Conservation (phyloP, 2,113 vertebrate genomes). For the Microcebus murinus region DNA sequence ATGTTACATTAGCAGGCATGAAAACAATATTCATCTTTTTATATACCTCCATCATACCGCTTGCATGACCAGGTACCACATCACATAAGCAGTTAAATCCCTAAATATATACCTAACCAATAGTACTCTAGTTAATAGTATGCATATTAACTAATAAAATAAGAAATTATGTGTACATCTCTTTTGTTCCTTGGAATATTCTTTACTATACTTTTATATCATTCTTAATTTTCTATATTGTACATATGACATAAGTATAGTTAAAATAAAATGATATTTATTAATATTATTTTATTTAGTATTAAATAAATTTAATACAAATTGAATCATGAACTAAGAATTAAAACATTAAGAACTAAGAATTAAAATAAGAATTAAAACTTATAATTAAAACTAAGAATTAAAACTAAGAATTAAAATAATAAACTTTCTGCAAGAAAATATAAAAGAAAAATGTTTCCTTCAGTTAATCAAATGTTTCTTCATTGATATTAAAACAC, state of each 20-base stretch:
- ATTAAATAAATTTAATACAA: neutral
- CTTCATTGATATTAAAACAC: neutral
- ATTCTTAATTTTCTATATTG: neutral
- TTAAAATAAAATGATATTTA: neutral
- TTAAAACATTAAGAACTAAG: neutral
- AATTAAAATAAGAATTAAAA: neutral
- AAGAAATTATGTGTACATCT: neutral
- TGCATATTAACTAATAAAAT: neutral
- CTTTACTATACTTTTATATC: neutral
- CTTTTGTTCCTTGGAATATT: neutral
- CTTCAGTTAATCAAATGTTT: neutral
- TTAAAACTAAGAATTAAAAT: neutral
- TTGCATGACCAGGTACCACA: too few species aligned
- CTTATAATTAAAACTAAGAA: neutral
- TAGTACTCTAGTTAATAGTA: neutral
- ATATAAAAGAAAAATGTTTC: neutral
- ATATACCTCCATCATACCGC: too few species aligned
- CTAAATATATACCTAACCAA: too few species aligned
- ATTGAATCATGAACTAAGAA: neutral
- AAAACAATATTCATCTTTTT: too few species aligned
- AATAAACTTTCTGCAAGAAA: neutral
- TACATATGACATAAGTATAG: neutral
- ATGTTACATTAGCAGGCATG: too few species aligned
- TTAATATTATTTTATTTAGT: neutral
- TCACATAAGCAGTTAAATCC: neutral